Conservation (phyloP, 2,113 vertebrate genomes). For the Macrotus californicus region DNA sequence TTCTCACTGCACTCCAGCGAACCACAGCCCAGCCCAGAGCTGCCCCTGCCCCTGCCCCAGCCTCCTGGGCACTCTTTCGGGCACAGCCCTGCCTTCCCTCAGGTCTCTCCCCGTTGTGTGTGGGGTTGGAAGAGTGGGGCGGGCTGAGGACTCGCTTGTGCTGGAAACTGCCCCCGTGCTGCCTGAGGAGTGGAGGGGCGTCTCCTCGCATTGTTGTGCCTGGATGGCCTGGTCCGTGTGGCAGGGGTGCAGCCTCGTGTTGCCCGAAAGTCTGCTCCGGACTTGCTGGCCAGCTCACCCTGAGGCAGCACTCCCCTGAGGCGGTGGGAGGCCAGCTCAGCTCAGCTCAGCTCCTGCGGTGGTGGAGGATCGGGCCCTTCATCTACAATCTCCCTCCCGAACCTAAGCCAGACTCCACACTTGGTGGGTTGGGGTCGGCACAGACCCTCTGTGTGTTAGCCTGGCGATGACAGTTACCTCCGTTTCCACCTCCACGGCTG, state of each 20-base stretch:
- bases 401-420: not conserved
- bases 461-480: not conserved
- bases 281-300: not conserved
- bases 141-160: not conserved
- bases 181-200: accelerated
- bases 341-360: accelerated
- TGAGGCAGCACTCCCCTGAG: not conserved
- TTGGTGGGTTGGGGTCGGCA: not conserved
- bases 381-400: accelerated
- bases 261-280: not conserved
- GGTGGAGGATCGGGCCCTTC: accelerated
- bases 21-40: too few species aligned
- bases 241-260: accelerated
- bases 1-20: accelerated
- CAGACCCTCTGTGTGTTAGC: not conserved
- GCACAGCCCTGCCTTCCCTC: too few species aligned
- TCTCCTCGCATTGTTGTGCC: not conserved
- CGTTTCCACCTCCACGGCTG: not conserved
- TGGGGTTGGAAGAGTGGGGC: not conserved
- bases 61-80: not conserved
- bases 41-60: accelerated
- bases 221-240: accelerated
- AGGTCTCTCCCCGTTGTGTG: not conserved
- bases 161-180: not conserved
- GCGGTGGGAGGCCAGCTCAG: not conserved